phyloP scores from a whole-genome alignment of 35 echinoderm and acorn worm species.

The Apostichopus californicus region DNA sequence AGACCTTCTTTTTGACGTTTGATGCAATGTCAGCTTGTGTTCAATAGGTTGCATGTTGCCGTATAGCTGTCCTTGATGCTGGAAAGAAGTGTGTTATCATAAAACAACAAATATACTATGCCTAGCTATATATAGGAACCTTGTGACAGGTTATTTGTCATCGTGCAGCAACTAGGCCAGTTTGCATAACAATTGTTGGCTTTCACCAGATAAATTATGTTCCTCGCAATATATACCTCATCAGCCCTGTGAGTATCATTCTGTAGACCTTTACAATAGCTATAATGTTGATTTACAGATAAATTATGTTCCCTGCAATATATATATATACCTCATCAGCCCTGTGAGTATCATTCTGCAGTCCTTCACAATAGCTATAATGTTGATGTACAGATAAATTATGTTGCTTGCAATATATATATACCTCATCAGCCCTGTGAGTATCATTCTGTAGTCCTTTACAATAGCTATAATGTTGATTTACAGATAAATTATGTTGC shows the following conservation, averaged over 20 bases:
- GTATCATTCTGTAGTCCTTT: slow-evolving; percentile 29
- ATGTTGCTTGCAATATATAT: not conserved
- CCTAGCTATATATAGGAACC: no score
- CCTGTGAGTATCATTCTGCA: slow-evolving; percentile 16
- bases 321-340: not conserved
- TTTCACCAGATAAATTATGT: not conserved
- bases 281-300: not conserved
- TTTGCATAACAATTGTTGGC: not conserved
- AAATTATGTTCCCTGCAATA: no score
- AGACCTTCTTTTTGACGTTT: no score
- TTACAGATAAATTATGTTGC: not conserved
- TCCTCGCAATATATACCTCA: not conserved
- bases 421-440: not conserved
- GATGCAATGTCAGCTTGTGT: no score
- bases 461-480: slow-evolving; percentile 30
- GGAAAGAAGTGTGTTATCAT: no score
- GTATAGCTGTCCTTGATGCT: no score
- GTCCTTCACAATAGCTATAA: slow-evolving; percentile 26
- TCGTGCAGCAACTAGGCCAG: no score
- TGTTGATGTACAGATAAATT: not conserved
- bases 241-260: slow-evolving; percentile 17
- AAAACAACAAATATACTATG: no score
- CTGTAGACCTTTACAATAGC: slow-evolving; percentile 10
- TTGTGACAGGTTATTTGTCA: no score
- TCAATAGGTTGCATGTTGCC: no score